phyloP scores from a whole-genome alignment of 2,888 invertebrate species.

The Corbicula japonica region DNA sequence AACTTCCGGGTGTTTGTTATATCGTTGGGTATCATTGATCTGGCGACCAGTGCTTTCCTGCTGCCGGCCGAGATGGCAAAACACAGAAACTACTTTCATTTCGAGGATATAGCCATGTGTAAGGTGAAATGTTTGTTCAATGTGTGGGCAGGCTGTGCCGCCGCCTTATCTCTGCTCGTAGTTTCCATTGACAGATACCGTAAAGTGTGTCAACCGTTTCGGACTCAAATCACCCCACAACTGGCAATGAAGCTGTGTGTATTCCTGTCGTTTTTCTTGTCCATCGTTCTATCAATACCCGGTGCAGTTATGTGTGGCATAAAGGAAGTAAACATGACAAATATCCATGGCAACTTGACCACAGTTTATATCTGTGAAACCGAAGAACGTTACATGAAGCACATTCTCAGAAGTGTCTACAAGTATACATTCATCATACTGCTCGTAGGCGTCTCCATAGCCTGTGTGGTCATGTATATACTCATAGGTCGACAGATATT shows the following conservation, averaged over 20 bases:
- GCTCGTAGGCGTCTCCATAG: slow-evolving; percentile 53
- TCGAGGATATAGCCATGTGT: slow-evolving; percentile 54
- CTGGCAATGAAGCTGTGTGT: slow-evolving; percentile 55
- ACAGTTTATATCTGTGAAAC: slow-evolving; percentile 50
- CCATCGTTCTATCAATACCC: slow-evolving; percentile 52
- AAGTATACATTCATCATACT: slow-evolving; percentile 54
- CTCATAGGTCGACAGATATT: slow-evolving; percentile 58
- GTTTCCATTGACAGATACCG: slow-evolving; percentile 58
- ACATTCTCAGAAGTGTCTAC: slow-evolving; percentile 52
- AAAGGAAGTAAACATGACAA: slow-evolving; percentile 47
- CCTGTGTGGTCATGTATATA: slow-evolving; percentile 62
- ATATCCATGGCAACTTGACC: slow-evolving; percentile 48
- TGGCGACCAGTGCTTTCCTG: slow-evolving; percentile 53
- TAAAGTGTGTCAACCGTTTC: slow-evolving; percentile 59
- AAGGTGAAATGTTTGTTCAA: slow-evolving; percentile 63
- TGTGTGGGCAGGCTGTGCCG: slow-evolving; percentile 61
- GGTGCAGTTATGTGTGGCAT: slow-evolving; percentile 66
- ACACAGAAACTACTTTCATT: slow-evolving; percentile 61
- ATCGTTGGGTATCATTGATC: slow-evolving; percentile 58
- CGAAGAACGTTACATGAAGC: slow-evolving; percentile 47
- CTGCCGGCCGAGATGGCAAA: slow-evolving; percentile 63
- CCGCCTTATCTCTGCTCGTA: slow-evolving; percentile 49
- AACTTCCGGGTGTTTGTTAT: slow-evolving; percentile 64
- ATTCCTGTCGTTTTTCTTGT: slow-evolving; percentile 47
- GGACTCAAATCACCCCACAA: slow-evolving; percentile 50